Evolutionary conservation across 2,113 vertebrate genomes (phyloP).

Genomic region (Himantopus leucocephalus): DNA sequence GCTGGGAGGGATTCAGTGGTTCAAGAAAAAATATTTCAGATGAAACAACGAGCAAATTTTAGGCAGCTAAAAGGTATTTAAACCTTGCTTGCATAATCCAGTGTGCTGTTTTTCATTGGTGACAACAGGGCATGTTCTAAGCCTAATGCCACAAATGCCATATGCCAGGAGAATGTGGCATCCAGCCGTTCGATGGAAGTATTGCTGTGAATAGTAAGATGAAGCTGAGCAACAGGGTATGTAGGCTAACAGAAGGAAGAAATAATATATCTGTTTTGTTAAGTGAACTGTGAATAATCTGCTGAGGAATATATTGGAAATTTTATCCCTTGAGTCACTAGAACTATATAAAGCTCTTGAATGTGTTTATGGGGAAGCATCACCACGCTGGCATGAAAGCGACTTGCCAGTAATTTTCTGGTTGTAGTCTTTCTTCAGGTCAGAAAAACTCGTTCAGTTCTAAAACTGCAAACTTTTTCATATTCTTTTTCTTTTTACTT

Average conservation of each 20-base stretch:
- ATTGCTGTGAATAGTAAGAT: background rate
- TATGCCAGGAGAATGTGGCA: background rate
- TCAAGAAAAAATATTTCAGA: background rate
- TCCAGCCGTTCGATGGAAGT: rapidly evolving
- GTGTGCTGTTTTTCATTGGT: background rate
- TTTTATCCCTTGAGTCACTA: background rate
- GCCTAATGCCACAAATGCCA: background rate
- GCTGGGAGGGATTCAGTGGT: background rate
- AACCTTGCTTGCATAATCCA: background rate
- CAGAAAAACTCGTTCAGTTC: background rate
- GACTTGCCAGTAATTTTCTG: background rate
- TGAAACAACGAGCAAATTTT: background rate
- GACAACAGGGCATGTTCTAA: background rate
- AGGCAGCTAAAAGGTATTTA: background rate
- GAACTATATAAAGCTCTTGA: background rate
- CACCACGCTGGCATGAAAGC: background rate
- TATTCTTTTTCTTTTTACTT: background rate
- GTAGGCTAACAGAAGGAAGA: background rate
- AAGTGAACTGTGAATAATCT: background rate
- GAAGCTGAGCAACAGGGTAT: background rate
- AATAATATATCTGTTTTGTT: background rate
- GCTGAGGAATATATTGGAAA: background rate
- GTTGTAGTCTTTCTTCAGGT: background rate
- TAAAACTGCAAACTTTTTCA: background rate
- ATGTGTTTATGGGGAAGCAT: background rate